Evolutionary conservation across 2,797 vertebrate species (phyloP), one percentile per base, ranked within the genome.

Genomic region (Gymnocypris eckloni): DNA sequence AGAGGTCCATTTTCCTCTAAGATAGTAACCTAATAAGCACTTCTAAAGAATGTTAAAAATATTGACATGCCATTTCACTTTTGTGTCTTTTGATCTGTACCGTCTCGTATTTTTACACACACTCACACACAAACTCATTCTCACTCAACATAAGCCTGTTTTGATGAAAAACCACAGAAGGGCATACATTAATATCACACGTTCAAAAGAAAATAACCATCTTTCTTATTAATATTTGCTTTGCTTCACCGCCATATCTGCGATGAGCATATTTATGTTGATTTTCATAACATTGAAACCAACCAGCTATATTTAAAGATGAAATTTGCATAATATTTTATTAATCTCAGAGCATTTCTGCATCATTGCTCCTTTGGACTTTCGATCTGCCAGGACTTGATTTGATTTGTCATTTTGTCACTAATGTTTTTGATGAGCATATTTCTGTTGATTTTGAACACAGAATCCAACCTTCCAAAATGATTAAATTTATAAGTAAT

Each of bases 1-100:
- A 61, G 70, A 76, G 59, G 18, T 70, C 61, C 28, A 75, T 79
- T 89, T 83, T 83, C 45, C 64, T 16, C 61, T 20, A 86, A 73
- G 81, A 75, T 59, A 88, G 45, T 76, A 81, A 75, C 48, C 77
- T 83, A 86, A 89, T 86, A 89, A 84, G 67, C 86, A 87, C 82
- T 79, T 89, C 84, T 82, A 70, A 87, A 79, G 79, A 86, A 90
- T 85, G 83, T 61, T 77, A 86, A 87, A 86, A 86, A 84, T 85
- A 88, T 77, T 72, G 82, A 89, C 80, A 79, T 86, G 79, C 50
- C 43, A 59, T 85, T 56, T 64, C n/a, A 77, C 71, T 70, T 81
- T 80, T 76, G 11, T 61, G 41, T 69, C 61, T 39, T 75, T 43
- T 86, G 28, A 86, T 71, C 72, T 50, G 41, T 50, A 52, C 28